Conservation (phyloP, 2,113 vertebrate genomes). For the Rafetus swinhoei region DNA sequence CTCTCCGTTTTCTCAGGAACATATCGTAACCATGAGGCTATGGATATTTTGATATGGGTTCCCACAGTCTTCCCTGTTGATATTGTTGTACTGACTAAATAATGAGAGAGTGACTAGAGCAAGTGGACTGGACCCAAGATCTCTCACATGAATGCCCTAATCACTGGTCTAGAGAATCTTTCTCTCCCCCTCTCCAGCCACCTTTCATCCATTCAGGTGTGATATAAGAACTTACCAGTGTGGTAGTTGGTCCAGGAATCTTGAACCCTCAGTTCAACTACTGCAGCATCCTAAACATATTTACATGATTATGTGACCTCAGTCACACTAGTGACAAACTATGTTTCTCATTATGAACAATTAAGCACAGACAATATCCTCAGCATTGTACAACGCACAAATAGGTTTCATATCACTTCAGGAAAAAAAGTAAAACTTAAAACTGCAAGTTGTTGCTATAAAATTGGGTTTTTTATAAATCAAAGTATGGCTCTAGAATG, state of each 20-base stretch:
- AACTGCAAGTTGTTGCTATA: conserved; percentile 27
- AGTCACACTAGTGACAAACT: neutral
- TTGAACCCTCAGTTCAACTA: neutral
- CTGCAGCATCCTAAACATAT: neutral
- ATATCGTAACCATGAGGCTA: neutral
- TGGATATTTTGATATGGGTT: neutral
- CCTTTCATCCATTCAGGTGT: no score
- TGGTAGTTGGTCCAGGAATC: neutral
- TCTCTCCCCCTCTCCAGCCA: neutral
- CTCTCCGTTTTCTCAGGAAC: neutral
- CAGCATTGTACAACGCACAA: neutral
- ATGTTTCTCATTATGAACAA: neutral
- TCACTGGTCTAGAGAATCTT: neutral
- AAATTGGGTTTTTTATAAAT: neutral
- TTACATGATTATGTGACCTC: neutral
- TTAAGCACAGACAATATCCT: conserved; percentile 20
- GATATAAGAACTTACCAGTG: neutral
- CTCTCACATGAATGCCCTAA: neutral
- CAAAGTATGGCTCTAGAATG: conserved; percentile 29
- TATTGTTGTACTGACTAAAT: neutral
- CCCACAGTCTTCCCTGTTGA: neutral
- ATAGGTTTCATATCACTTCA: neutral
- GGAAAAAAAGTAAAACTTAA: conserved; percentile 24
- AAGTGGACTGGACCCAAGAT: neutral
- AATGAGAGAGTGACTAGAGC: neutral